phyloP scores from a whole-genome alignment of 2,797 vertebrate species.

The Poecile montanus region DNA sequence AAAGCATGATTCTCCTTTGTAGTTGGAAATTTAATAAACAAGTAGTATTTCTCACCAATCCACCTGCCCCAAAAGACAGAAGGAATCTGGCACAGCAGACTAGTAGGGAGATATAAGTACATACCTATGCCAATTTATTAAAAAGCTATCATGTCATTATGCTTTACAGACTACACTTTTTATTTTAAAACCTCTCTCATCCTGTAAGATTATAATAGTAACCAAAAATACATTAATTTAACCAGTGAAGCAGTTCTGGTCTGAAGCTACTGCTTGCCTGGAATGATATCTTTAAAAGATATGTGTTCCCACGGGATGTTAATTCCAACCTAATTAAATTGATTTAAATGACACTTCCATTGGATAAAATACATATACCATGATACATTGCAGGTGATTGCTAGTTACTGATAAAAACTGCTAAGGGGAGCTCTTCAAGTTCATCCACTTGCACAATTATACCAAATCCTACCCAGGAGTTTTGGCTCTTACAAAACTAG shows the following conservation, averaged over 20 bases:
- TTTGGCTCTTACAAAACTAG: neutral
- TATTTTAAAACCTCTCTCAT: neutral
- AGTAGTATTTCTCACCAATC: neutral
- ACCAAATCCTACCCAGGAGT: neutral
- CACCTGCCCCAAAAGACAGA: neutral
- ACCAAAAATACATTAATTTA: neutral
- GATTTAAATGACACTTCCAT: neutral
- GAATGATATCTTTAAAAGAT: neutral
- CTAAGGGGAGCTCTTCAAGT: neutral
- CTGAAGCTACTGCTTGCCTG: neutral
- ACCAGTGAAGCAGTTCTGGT: neutral
- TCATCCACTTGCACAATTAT: neutral
- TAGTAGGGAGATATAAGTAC: neutral
- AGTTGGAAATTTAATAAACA: neutral
- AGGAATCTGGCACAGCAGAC: neutral
- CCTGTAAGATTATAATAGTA: neutral
- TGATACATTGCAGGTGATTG: neutral
- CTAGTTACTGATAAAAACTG: neutral
- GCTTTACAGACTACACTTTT: neutral
- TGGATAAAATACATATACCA: neutral
- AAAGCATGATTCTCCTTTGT: neutral
- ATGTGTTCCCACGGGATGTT: neutral
- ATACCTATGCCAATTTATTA: neutral
- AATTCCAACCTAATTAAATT: conserved; percentile 1
- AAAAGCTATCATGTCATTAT: neutral